Conservation (phyloP, 2,888 invertebrate species). For the Chymomyza caudatula region DNA sequence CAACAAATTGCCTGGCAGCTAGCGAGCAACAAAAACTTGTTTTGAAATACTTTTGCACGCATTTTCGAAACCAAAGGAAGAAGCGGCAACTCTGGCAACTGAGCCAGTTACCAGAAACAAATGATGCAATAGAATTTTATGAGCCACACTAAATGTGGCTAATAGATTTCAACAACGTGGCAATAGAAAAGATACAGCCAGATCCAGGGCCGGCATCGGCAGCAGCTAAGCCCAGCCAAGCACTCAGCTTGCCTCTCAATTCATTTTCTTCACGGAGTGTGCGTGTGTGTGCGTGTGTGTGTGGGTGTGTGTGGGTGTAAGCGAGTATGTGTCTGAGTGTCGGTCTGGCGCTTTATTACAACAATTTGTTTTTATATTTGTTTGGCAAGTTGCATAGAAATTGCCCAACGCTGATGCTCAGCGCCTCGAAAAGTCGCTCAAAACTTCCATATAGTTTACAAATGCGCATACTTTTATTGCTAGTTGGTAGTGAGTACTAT, state of each 20-base stretch:
- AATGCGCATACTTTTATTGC: conserved; percentile 40
- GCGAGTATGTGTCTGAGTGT: conserved; percentile 19
- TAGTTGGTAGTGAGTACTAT: conserved; percentile 37
- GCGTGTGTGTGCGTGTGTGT: conserved; percentile 10
- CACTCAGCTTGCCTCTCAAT: conserved; percentile 8
- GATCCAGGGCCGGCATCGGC: conserved; percentile 1
- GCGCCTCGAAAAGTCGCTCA: conserved; percentile 57
- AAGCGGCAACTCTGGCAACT: conserved; percentile 7
- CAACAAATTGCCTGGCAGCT: conserved; percentile 51
- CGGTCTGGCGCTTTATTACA: conserved; percentile 48
- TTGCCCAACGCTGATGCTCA: conserved; percentile 47
- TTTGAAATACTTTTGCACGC: conserved; percentile 62
- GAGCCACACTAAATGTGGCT: conserved; percentile 73
- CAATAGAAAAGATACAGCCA: conserved; percentile 71
- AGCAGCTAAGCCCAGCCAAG: conserved; percentile 40
- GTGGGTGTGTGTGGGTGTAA: conserved; percentile 12
- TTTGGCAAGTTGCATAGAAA: conserved; percentile 69
- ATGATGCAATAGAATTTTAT: conserved; percentile 72
- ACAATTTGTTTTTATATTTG: conserved; percentile 72
- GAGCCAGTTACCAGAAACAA: conserved; percentile 60
- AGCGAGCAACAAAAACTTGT: conserved; percentile 46
- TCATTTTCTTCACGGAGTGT: conserved; percentile 6
- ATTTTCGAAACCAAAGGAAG: conserved; percentile 16
- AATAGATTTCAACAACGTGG: conserved; percentile 73
- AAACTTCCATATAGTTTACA: conserved; percentile 37